Evolutionary conservation across 2,113 vertebrate genomes (phyloP).

Genomic region (Indri indri): DNA sequence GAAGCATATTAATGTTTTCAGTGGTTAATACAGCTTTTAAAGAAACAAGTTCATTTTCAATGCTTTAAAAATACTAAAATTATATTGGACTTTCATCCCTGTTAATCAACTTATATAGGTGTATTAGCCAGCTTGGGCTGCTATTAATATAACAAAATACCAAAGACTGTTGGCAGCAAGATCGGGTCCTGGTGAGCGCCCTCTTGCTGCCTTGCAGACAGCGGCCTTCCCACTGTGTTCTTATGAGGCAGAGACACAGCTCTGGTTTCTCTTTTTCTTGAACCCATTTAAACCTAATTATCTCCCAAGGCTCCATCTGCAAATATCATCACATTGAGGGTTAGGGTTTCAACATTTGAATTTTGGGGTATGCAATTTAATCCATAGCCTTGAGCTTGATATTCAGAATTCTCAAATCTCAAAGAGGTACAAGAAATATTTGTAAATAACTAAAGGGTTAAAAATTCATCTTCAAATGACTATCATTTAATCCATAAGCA

Average conservation of each 20-base stretch:
- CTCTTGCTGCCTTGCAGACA: neutral
- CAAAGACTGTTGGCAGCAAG: neutral
- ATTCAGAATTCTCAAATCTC: neutral
- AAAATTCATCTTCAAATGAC: neutral
- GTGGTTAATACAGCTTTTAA: neutral
- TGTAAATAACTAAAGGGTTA: neutral
- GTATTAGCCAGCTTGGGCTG: neutral
- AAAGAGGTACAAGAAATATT: neutral
- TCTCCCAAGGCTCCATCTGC: neutral
- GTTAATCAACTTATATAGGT: neutral
- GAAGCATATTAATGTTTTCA: neutral
- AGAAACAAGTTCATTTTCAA: neutral
- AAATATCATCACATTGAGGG: neutral
- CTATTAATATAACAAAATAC: neutral
- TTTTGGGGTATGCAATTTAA: neutral
- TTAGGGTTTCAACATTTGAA: neutral
- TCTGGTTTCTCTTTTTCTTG: neutral
- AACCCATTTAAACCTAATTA: neutral
- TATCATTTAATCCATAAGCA: neutral
- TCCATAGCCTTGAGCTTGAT: neutral
- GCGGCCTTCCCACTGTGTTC: neutral
- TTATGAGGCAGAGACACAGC: neutral
- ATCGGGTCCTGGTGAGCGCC: neutral
- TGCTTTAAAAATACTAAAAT: neutral
- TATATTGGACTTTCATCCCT: neutral